A percentile compares a stretch with the other conserved stretches of the same genome.
Conservation (phyloP, 2,797 vertebrate genomes). For the Gadopsis marmoratus region DNA sequence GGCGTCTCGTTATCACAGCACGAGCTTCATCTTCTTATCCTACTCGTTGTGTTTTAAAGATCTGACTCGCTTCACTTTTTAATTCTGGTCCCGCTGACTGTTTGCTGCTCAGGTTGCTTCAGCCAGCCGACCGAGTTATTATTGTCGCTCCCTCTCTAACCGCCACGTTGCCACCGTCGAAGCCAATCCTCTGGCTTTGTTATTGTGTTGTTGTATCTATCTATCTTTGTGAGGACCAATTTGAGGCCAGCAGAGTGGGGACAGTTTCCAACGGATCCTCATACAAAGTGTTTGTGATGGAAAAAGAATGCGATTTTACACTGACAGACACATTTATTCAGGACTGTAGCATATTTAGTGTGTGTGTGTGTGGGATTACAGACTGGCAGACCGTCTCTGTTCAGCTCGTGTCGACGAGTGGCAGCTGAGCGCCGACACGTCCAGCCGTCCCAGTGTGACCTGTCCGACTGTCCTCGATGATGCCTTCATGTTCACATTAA, state of each 20-base stretch:
- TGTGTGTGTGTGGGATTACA: background rate
- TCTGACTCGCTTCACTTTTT: background rate
- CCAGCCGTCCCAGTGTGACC: background rate
- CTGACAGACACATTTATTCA: background rate
- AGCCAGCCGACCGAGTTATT: background rate
- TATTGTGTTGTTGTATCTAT: background rate
- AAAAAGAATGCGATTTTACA: background rate
- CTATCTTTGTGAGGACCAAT: background rate
- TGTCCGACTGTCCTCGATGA: background rate
- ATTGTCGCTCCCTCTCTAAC: background rate
- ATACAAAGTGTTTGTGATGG: background rate
- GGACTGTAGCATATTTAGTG: background rate
- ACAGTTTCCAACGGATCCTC: background rate
- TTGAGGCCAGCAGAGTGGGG: background rate
- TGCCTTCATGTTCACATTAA: background rate
- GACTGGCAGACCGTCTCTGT: constrained; percentile 7
- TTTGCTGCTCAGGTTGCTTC: background rate
- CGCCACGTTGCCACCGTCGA: background rate
- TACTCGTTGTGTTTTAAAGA: background rate
- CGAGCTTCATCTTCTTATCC: background rate
- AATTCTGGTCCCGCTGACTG: background rate
- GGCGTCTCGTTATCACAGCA: background rate
- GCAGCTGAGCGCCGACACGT: background rate
- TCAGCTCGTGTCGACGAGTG: background rate
- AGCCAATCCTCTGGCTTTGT: background rate